These are phyloP conservation scores for Macropodus opercularis DNA, from an alignment of 2,797 vertebrate species.

Conservation along the genomic window DNA sequence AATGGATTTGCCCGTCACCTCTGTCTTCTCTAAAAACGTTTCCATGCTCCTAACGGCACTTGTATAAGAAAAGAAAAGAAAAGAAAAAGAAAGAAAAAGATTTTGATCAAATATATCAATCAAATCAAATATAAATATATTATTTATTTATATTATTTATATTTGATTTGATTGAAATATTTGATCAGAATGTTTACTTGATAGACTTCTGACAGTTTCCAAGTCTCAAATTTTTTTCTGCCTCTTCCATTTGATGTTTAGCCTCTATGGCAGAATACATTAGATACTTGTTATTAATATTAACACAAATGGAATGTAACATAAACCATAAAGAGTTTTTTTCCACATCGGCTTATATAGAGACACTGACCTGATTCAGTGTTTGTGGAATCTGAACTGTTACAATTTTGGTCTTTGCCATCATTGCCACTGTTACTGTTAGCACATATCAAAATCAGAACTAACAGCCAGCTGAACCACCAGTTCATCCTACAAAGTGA, in stretches of 20 bases:
- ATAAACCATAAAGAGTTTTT: too few relatives aligned
- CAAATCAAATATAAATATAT: background rate
- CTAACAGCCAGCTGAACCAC: slow-evolving; percentile 19
- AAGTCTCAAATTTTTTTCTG: rapidly evolving
- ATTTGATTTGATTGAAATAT: too few relatives aligned
- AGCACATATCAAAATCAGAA: slow-evolving; percentile 4
- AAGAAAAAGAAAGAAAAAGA: background rate
- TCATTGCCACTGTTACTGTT: too few relatives aligned
- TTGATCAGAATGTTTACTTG: slow-evolving; percentile 11
- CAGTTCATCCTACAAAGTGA: slow-evolving; percentile 32
- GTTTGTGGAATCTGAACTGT: too few relatives aligned
- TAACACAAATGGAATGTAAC: too few relatives aligned
- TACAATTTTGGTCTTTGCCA: too few relatives aligned
- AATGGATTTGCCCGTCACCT: rapidly evolving
- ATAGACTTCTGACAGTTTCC: rapidly evolving
- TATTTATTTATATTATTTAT: too few relatives aligned
- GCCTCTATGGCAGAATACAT: too few relatives aligned
- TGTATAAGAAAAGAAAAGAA: slow-evolving; percentile 9
- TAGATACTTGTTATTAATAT: too few relatives aligned
- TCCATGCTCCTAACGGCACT: slow-evolving; percentile 7
- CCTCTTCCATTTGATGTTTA: rapidly evolving
- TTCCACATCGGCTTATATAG: too few relatives aligned
- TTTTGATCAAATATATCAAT: background rate
- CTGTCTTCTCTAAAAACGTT: background rate
- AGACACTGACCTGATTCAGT: too few relatives aligned